phyloP scores from a whole-genome alignment of 2,113 vertebrate genomes.

The Cyphomyrus discorhynchus region DNA sequence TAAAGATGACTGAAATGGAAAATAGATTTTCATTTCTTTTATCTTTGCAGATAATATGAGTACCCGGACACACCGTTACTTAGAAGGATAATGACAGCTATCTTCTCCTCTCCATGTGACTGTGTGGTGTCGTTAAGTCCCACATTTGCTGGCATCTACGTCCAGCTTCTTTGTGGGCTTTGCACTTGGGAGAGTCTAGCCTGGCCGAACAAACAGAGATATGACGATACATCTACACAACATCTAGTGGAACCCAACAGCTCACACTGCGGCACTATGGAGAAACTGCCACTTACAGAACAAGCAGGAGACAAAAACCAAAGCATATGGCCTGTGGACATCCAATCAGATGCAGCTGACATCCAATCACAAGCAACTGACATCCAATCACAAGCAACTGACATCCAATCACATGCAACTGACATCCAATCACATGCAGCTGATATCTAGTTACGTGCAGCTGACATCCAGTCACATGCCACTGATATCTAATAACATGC shows the following conservation, averaged over 20 bases:
- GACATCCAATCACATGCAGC: neutral
- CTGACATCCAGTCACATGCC: neutral
- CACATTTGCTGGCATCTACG: neutral
- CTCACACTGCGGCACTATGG: neutral
- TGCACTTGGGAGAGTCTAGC: neutral
- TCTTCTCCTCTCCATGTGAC: neutral
- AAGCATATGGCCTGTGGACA: neutral
- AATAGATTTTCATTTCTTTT: constrained; percentile 3
- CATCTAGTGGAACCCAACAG: neutral
- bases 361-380: neutral
- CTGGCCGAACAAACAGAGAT: neutral
- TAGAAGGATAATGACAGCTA: neutral
- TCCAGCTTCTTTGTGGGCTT: neutral
- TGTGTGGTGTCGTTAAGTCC: neutral
- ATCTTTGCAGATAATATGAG: constrained; percentile 9
- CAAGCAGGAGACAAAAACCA: neutral
- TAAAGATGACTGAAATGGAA: neutral
- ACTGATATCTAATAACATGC: neutral
- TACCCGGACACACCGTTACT: neutral
- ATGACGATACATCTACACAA: neutral
- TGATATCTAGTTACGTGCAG: neutral
- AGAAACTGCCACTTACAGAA: neutral
- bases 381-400: neutral
- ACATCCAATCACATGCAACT: neutral
- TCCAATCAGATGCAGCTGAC: neutral